Evolutionary conservation across 2,888 invertebrate species (phyloP).

Genomic region (Limnephilus lunatus): DNA sequence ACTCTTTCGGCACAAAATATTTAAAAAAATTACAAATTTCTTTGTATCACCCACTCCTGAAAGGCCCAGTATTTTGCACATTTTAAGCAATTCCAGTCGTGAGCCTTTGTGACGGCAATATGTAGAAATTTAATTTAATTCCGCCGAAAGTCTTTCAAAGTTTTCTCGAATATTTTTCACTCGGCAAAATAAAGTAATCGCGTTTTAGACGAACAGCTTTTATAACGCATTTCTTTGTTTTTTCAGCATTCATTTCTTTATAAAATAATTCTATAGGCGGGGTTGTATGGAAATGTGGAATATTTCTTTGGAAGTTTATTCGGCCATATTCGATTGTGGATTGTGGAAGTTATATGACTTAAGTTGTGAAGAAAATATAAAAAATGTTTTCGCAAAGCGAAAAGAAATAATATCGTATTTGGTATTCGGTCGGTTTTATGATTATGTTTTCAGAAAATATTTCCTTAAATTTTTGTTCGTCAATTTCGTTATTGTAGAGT

Average conservation of each 20-base stretch:
- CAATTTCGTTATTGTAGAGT: neutral
- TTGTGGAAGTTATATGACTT: neutral
- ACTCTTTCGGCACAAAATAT: no score
- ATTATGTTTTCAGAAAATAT: neutral
- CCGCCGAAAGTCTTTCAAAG: constrained; percentile 4
- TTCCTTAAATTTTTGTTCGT: neutral
- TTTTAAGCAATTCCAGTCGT: neutral
- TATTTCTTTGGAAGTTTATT: constrained; percentile 23
- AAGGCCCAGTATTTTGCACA: neutral
- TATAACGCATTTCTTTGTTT: constrained; percentile 23
- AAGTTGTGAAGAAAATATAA: neutral
- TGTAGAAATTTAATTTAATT: constrained; percentile 21
- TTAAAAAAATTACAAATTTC: neutral
- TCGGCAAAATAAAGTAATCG: constrained; percentile 5
- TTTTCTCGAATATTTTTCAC: constrained; percentile 24
- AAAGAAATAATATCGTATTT: neutral
- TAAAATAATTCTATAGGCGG: neutral
- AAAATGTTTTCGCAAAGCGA: neutral
- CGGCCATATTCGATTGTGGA: constrained; percentile 11
- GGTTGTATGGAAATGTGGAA: neutral
- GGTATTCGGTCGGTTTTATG: neutral
- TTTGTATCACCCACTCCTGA: neutral
- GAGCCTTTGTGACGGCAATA: constrained; percentile 2
- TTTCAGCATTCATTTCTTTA: neutral
- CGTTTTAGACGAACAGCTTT: neutral